A percentile compares a stretch with the other conserved stretches of the same genome.
Evolutionary conservation across 2,113 vertebrate species (phyloP).

Genomic region (Dromaius novaehollandiae): DNA sequence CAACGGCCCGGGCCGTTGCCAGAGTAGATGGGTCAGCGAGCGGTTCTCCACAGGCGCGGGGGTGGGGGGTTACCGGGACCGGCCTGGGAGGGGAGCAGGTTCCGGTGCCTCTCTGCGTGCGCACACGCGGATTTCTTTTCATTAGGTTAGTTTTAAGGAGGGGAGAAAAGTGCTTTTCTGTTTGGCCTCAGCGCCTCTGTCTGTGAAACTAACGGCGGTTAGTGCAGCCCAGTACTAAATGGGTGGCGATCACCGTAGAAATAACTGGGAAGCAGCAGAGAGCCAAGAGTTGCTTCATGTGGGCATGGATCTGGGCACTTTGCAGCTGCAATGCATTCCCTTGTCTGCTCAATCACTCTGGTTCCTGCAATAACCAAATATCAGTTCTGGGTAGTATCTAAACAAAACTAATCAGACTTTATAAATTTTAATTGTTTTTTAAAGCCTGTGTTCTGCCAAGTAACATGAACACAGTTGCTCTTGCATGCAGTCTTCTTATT

Average conservation of each 20-base stretch:
- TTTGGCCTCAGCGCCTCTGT: rapidly evolving
- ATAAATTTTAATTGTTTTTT: not conserved
- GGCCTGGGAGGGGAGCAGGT: too few relatives aligned
- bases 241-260: rapidly evolving
- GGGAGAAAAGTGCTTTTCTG: not conserved
- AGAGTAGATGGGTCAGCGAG: not conserved
- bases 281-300: rapidly evolving
- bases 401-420: not conserved
- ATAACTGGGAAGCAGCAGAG: rapidly evolving
- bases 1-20: rapidly evolving
- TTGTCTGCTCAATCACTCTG: too few relatives aligned
- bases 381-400: not conserved
- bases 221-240: rapidly evolving
- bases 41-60: rapidly evolving
- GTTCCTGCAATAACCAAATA: not conserved
- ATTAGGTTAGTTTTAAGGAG: not conserved
- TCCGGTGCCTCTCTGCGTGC: too few relatives aligned
- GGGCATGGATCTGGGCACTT: rapidly evolving
- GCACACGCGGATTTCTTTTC: too few relatives aligned
- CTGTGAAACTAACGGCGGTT: rapidly evolving
- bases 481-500: not conserved
- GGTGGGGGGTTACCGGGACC: rapidly evolving
- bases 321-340: rapidly evolving
- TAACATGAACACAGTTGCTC: not conserved
- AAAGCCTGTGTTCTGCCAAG: not conserved